Percentiles rank a stretch among this genome's conserved stretches.
These are phyloP conservation scores for Leucophenga maculata DNA, from an alignment of 2,888 invertebrate genomes.

Conservation along the genomic window DNA sequence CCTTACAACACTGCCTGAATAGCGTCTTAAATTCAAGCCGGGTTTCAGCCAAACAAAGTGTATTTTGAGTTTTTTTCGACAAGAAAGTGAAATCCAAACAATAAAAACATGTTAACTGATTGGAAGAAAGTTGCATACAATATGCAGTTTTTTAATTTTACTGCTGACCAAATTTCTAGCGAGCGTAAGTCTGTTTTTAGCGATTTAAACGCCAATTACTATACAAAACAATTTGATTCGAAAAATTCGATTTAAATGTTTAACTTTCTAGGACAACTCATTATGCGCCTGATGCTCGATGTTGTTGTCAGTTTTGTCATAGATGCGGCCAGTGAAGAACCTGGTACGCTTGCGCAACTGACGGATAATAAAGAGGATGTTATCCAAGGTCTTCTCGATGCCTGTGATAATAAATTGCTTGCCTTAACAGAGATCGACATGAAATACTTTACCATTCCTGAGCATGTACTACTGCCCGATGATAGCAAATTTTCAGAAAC, in stretches of 20 bases:
- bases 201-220: constrained; percentile 22
- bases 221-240: constrained; percentile 38
- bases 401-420: constrained; percentile 47
- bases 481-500: constrained; percentile 49
- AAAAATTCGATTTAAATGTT: constrained; percentile 24
- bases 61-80: too few relatives aligned
- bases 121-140: constrained; percentile 41
- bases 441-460: constrained; percentile 60
- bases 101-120: constrained; percentile 24
- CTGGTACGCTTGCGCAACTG: constrained; percentile 46
- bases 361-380: constrained; percentile 46
- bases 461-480: constrained; percentile 59
- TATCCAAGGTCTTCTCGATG: constrained; percentile 44
- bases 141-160: constrained; percentile 49
- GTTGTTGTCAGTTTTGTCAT: constrained; percentile 42
- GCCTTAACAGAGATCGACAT: constrained; percentile 52
- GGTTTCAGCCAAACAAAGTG: too few relatives aligned
- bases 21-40: too few relatives aligned
- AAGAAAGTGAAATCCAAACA: too few relatives aligned
- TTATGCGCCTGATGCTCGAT: constrained; percentile 39
- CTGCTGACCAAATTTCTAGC: constrained; percentile 43
- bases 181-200: constrained; percentile 41
- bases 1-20: too few relatives aligned
- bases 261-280: constrained; percentile 45
- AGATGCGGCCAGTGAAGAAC: constrained; percentile 46